These are phyloP conservation scores for Drosophila albomicans DNA, from an alignment of 1,140 invertebrate genomes.

Conservation along the genomic window DNA sequence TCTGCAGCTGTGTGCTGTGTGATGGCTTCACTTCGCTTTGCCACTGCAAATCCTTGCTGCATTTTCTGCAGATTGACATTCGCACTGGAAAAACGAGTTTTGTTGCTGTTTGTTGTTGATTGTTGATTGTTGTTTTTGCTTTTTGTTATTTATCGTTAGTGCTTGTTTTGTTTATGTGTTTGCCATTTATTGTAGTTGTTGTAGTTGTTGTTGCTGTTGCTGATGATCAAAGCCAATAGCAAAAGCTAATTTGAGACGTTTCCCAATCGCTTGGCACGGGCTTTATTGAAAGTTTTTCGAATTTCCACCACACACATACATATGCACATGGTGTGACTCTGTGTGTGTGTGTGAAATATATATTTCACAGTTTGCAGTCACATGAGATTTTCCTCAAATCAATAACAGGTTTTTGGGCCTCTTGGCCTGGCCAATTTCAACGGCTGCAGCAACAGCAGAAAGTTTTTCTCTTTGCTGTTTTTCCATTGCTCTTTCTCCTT, in stretches of 20 bases:
- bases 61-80: slow-evolving; percentile 48
- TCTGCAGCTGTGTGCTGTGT: slow-evolving; percentile 7
- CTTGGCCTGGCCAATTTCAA: slow-evolving; percentile 36
- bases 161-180: too few relatives aligned
- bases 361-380: background rate
- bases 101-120: background rate
- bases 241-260: slow-evolving; percentile 53
- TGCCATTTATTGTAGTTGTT: background rate
- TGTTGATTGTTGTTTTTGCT: slow-evolving; percentile 3
- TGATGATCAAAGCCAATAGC: slow-evolving; percentile 51
- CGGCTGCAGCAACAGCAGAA: slow-evolving; percentile 27
- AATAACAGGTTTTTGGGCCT: slow-evolving; percentile 37
- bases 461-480: slow-evolving; percentile 33
- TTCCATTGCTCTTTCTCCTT: slow-evolving; percentile 17
- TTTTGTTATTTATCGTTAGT: background rate
- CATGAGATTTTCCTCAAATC: slow-evolving; percentile 39
- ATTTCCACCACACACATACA: slow-evolving; percentile 41
- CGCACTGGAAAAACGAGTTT: slow-evolving; percentile 58
- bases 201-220: background rate
- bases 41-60: slow-evolving; percentile 53
- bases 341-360: background rate
- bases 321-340: background rate
- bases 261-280: slow-evolving; percentile 55
- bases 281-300: slow-evolving; percentile 61
- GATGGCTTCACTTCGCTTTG: slow-evolving; percentile 17